phyloP scores from a whole-genome alignment of 2,113 vertebrate genomes.

The sheep (Ovis aries) region DNA sequence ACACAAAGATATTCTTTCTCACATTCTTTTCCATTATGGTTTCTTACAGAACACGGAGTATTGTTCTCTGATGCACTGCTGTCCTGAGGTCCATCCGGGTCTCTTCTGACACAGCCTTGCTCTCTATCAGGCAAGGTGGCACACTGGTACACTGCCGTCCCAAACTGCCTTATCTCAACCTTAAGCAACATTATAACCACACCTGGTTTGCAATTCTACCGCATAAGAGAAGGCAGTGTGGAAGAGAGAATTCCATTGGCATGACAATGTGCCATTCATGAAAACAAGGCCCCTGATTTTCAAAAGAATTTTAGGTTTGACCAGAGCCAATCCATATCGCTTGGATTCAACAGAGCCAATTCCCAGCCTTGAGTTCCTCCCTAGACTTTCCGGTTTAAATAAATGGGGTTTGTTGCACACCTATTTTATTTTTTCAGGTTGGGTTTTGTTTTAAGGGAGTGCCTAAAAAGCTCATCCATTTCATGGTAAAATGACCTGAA shows the following conservation, averaged over 20 bases:
- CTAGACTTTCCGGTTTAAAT: neutral
- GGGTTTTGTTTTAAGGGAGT: neutral
- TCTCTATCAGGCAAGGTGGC: neutral
- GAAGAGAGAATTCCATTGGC: neutral
- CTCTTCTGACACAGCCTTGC: neutral
- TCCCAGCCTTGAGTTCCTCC: neutral
- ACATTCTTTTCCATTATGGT: neutral
- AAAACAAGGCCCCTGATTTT: slow-evolving; percentile 16
- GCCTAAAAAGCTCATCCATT: neutral
- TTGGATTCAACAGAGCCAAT: neutral
- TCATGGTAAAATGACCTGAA: neutral
- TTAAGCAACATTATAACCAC: neutral
- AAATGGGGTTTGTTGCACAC: neutral
- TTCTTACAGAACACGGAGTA: neutral
- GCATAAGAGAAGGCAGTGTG: neutral
- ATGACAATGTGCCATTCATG: neutral
- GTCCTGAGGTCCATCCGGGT: neutral
- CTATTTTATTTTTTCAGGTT: neutral
- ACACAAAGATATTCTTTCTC: neutral
- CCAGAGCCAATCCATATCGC: neutral
- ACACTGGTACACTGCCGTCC: neutral
- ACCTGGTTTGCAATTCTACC: neutral
- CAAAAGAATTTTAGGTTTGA: slow-evolving; percentile 23
- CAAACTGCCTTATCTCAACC: neutral
- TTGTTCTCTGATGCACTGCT: neutral